Evolutionary conservation across 53 echinoderm and acorn worm species (phyloP).

Genomic region (Luidia sarsii): DNA sequence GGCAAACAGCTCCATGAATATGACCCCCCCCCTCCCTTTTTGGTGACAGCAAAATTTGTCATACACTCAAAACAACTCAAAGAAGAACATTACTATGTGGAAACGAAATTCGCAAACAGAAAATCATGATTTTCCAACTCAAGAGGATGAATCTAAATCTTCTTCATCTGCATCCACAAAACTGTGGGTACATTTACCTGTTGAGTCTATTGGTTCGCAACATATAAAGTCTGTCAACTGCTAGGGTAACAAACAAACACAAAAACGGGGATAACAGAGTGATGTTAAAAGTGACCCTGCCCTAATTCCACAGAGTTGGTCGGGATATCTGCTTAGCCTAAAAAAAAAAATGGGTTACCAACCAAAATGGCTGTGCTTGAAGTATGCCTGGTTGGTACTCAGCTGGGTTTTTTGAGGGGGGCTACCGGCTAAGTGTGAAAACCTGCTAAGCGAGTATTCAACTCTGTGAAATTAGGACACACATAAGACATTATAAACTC

Average conservation of each 20-base stretch:
- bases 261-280: not conserved
- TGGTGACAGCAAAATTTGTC: not conserved
- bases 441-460: too few species aligned
- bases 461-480: too few species aligned
- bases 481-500: too few species aligned
- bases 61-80: not conserved
- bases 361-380: not conserved
- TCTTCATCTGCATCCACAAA: not conserved
- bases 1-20: too few species aligned
- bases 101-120: not conserved
- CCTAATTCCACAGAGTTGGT: not conserved
- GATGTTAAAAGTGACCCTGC: not conserved
- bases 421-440: too few species aligned
- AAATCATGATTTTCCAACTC: not conserved
- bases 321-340: not conserved
- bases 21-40: too few species aligned
- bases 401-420: too few species aligned
- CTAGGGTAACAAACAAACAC: not conserved
- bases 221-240: conserved; percentile 31
- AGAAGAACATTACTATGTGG: not conserved
- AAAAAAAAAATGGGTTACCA: not conserved
- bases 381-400: too few species aligned
- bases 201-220: conserved; percentile 20
- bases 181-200: conserved; percentile 21
- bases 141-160: not conserved